These are phyloP conservation scores for Thalassarche chlororhynchos DNA, from an alignment of 2,113 vertebrate genomes.

Conservation along the genomic window DNA sequence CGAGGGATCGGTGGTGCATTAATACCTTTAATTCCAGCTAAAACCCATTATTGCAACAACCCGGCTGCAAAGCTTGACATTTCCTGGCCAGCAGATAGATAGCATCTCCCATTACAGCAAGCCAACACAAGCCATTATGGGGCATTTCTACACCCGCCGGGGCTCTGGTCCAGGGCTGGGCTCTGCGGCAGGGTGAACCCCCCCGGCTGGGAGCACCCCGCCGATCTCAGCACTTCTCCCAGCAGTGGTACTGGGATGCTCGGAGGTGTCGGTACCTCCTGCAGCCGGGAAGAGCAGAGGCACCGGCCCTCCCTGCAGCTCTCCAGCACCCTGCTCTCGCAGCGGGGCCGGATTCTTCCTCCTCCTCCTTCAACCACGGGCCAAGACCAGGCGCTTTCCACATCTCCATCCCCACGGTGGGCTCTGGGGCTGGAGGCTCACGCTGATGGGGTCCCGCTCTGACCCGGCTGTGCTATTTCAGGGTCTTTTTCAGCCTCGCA, in stretches of 20 bases:
- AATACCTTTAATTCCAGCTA: background rate
- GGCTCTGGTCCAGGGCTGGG: background rate
- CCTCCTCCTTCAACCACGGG: background rate
- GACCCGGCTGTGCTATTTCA: background rate
- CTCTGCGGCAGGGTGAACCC: background rate
- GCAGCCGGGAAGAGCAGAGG: background rate
- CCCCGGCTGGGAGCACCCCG: background rate
- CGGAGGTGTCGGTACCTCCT: background rate
- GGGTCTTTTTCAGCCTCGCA: background rate
- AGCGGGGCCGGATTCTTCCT: background rate
- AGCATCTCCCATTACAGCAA: background rate
- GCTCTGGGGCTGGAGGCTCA: background rate
- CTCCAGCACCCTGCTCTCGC: background rate
- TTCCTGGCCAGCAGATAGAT: background rate
- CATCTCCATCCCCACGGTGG: background rate
- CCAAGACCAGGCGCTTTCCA: background rate
- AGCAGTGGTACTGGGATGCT: background rate
- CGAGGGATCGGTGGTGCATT: background rate
- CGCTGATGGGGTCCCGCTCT: background rate
- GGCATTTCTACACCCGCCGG: background rate
- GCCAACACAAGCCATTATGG: background rate
- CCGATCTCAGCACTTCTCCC: background rate
- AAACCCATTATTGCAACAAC: background rate
- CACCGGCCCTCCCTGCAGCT: background rate
- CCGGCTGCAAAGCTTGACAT: background rate